Percentiles rank a stretch among this genome's conserved stretches.
phyloP scores from a whole-genome alignment of 2,888 invertebrate species.

The Nomada ruficornis region DNA sequence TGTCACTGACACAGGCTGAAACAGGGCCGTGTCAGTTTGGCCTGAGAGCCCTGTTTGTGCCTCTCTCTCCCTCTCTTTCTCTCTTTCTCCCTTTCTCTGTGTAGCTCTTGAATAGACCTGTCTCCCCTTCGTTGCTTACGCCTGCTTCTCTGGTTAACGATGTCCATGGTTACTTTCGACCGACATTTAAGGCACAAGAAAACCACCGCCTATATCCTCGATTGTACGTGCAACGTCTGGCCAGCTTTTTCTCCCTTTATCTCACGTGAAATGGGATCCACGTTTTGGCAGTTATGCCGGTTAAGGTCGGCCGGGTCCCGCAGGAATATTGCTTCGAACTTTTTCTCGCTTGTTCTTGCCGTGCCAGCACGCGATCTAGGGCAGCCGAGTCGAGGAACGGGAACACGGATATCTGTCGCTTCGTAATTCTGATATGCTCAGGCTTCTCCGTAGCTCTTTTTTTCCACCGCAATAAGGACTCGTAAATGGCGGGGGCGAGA shows the following conservation, averaged over 20 bases:
- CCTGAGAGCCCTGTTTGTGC: conserved; percentile 15
- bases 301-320: conserved; percentile 37
- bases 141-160: conserved; percentile 63
- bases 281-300: conserved; percentile 68
- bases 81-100: conserved; percentile 18
- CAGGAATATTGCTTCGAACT: conserved; percentile 45
- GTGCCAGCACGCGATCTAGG: conserved; percentile 4
- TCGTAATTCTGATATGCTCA: conserved; percentile 38
- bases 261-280: conserved; percentile 61
- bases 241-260: conserved; percentile 58
- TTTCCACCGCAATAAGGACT: conserved; percentile 11
- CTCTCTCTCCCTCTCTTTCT: not conserved
- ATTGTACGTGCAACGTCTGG: conserved; percentile 37
- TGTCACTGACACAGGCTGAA: conserved; percentile 73
- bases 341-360: conserved; percentile 39
- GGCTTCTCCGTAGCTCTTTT: conserved; percentile 1
- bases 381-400: not conserved
- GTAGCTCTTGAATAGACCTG: not conserved
- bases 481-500: not conserved
- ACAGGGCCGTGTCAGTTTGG: conserved; percentile 70
- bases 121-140: conserved; percentile 39
- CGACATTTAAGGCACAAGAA: conserved; percentile 63
- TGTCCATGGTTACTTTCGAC: conserved; percentile 60
- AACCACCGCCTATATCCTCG: conserved; percentile 10
- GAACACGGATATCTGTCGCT: conserved; percentile 13